Evolutionary conservation across 2,888 invertebrate species (phyloP), one percentile per base, ranked within the genome.

Genomic region (Eustalomyia histrio): DNA sequence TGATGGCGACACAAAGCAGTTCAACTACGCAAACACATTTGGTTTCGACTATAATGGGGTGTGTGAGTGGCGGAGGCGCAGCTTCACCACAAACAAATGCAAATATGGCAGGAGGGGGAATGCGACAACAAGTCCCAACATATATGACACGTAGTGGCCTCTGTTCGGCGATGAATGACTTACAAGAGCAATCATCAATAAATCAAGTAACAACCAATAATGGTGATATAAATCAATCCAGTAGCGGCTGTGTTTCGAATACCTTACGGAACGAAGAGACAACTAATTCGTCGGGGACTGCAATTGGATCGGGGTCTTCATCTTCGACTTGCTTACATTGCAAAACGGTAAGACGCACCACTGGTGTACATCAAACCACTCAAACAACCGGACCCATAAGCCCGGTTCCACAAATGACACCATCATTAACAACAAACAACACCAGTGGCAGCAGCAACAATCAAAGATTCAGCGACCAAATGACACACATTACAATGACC

Each of bases 311-410:
- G 1, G 71, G 72, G 0, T 57, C 71, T 14, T 84, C 85, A 21
- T 29, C 29, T 29, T 86, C 87, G 0, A 90, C 91, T 4, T 91
- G 91, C 16, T 76, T 90, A 18, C 91, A 91, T 72, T 91, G 91
- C 71, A 91, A 90, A 71, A 90, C 90, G 4, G 87, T 89, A 10
- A 86, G 90, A 0, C 86, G 91, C 0, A 91, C 91, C 4, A 90
- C 91, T 2, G 91, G 91, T 2, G 91, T 91, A 0, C 91, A 91
- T 82, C 91, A 91, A 74, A 91, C 91, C 3, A 91, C 91, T 0
- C 91, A 91, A 78, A 91, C 90, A 14, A 91, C 91, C n/a, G 91
- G 91, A 0, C 91, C 91, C 0, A 89, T 91, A 4, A 91, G 91
- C 43, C 91, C 91, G 1, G 86, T 90, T 5, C 90, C 90, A 12